Evolutionary conservation across 2,797 vertebrate genomes (phyloP), one percentile per base, ranked within the genome.

Genomic region (Amphiprion clarkii): DNA sequence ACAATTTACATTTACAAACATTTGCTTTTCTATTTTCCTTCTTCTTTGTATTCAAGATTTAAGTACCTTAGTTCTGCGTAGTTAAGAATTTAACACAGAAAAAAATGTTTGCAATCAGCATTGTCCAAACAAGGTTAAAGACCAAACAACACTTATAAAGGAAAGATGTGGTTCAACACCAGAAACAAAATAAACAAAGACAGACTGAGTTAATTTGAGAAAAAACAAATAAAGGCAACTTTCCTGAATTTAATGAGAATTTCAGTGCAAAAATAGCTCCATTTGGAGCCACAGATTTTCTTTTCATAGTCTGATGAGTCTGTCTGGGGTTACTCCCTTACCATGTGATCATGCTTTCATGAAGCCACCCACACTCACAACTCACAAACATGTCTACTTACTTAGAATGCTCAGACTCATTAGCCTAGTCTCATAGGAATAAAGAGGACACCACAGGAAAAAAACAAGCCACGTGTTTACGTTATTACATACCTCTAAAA

Each of bases 401-500:
- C 69, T 81, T 81, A 71, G 61, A 84, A 68, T 80, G 79, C 69
- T 81, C 84, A 72, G 60, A 81, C 67, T 81, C 81, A 86, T 88
- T 86, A 82, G 60, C 52, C 2, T 17, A 44, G 67, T 89, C 88
- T 82, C 81, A 83, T 68, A 53, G 61, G 60, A 6, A 80, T 80
- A 21, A 27, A 27, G 27, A 31, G 17, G 56, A 64, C 46, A 74
- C 19, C 0, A 1, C 75, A 6, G 46, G 39, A 58, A 71, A 76
- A 23, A 49, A 66, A 61, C 10, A 36, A 57, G 33, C 46, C 6
- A 25, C 72, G 48, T 67, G 57, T 83, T 76, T 71, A 44, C 19
- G 25, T 87, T 59, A 79, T 74, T 69, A 33, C 4, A 62, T 33
- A 46, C 19, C 57, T 63, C 6, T 40, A 7, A 53, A 78, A 73